Conservation (phyloP, 2,797 vertebrate genomes). For the Phrynocephalus vlangalii region DNA sequence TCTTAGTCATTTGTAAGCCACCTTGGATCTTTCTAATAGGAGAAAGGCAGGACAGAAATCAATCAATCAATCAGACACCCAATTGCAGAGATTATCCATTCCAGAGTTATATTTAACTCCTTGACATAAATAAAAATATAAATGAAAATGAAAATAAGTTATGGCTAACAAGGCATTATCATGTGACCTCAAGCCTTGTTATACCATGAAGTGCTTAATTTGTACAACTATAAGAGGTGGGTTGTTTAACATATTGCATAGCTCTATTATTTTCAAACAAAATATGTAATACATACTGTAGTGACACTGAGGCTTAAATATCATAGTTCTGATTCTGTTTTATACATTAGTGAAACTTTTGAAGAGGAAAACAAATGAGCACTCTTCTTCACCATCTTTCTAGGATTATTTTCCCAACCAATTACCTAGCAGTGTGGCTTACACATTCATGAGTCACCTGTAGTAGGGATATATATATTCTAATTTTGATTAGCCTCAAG, state of each 20-base stretch:
- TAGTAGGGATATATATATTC: no score
- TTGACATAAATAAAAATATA: no score
- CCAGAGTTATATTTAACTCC: no score
- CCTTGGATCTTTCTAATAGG: no score
- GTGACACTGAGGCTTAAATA: slow-evolving; percentile 19
- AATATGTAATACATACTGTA: neutral
- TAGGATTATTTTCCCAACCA: slow-evolving; percentile 4
- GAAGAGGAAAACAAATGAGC: neutral
- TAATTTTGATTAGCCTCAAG: no score
- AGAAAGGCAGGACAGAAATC: no score
- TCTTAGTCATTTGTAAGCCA: no score
- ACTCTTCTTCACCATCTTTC: neutral
- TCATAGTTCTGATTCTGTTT: slow-evolving; percentile 19
- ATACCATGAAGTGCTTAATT: slow-evolving; percentile 12
- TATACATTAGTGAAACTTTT: slow-evolving; percentile 20
- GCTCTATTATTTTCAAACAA: slow-evolving; percentile 31
- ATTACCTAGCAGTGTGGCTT: neutral
- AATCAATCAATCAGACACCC: no score
- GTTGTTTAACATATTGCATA: neutral
- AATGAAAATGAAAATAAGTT: neutral
- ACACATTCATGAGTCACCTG: no score
- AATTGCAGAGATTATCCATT: no score
- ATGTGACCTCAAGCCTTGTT: neutral
- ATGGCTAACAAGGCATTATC: neutral
- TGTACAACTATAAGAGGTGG: slow-evolving; percentile 30